Conservation (phyloP, 2,797 vertebrate genomes). For the Chiropotes sagulatus region DNA sequence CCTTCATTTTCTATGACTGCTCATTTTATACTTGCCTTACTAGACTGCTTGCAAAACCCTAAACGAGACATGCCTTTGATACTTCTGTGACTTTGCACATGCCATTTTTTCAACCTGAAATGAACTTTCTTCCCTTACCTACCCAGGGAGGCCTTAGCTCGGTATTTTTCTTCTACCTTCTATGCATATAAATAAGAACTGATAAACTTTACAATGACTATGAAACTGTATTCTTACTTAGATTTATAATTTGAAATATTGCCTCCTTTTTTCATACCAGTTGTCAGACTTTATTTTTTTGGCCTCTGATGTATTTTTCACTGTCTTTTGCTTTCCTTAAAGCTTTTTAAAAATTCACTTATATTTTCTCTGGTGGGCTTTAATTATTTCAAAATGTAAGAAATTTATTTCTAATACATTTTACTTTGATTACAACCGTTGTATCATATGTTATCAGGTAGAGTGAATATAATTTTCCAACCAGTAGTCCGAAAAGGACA, state of each 20-base stretch:
- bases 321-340: not conserved
- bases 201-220: not conserved
- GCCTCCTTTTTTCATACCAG: not conserved
- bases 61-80: not conserved
- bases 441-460: not conserved
- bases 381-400: slow-evolving; percentile 17
- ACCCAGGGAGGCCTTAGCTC: not conserved
- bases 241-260: not conserved
- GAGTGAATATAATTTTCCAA: not conserved
- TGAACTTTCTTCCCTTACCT: not conserved
- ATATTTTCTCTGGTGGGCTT: not conserved
- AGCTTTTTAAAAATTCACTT: not conserved
- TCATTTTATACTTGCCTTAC: not conserved
- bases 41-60: not conserved
- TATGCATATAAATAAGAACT: not conserved
- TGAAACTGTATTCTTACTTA: not conserved
- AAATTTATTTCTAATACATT: not conserved
- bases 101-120: not conserved
- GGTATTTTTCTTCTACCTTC: not conserved
- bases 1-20: not conserved
- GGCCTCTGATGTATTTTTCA: not conserved
- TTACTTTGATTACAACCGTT: not conserved
- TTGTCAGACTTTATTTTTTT: not conserved
- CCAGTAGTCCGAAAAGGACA: not conserved
- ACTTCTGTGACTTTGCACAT: not conserved